phyloP scores from a whole-genome alignment of 1,140 invertebrate genomes.

The Ceratina australensis region DNA sequence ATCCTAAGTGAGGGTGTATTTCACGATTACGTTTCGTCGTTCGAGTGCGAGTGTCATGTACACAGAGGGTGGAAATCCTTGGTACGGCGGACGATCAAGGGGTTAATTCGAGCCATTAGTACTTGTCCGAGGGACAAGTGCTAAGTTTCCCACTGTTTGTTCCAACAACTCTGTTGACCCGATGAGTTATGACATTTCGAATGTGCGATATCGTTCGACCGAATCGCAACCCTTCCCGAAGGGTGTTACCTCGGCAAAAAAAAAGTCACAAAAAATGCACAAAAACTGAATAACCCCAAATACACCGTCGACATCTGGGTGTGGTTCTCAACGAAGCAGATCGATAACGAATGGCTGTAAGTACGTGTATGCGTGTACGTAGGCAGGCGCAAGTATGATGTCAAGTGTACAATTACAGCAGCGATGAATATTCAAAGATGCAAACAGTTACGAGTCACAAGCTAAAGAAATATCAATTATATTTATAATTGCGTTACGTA shows the following conservation, averaged over 20 bases:
- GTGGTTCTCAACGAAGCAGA: constrained; percentile 7
- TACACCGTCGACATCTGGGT: background rate
- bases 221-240: constrained; percentile 57
- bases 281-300: constrained; percentile 7
- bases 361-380: background rate
- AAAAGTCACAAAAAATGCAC: constrained; percentile 50
- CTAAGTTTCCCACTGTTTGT: constrained; percentile 66
- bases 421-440: too few relatives aligned
- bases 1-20: constrained; percentile 1
- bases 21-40: background rate
- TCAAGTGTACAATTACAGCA: background rate
- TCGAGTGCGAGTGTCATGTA: background rate
- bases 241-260: constrained; percentile 30
- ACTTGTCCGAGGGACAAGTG: constrained; percentile 64
- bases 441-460: too few relatives aligned
- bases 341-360: background rate
- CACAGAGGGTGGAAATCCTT: constrained; percentile 26
- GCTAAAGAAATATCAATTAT: too few relatives aligned
- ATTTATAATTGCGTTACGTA: too few relatives aligned
- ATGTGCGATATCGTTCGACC: constrained; percentile 26
- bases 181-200: constrained; percentile 73
- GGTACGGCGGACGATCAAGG: constrained; percentile 57
- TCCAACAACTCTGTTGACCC: constrained; percentile 49
- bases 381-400: background rate
- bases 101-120: constrained; percentile 66